phyloP scores from a whole-genome alignment of 2,888 invertebrate species.

The Apoderus coryli region DNA sequence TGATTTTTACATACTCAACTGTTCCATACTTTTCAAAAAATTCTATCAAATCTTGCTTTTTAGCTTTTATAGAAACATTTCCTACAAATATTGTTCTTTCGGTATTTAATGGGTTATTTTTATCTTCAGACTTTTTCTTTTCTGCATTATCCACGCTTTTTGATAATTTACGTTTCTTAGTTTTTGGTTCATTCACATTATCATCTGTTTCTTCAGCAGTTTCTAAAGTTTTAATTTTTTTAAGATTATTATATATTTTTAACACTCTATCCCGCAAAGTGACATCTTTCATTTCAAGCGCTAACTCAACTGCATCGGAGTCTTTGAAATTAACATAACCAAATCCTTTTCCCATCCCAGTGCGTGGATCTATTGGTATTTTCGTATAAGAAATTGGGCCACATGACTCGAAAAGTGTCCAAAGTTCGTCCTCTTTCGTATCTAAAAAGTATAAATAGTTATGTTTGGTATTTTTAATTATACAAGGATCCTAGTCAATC shows the following conservation, averaged over 20 bases:
- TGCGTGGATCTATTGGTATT: constrained; percentile 49
- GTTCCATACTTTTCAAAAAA: constrained; percentile 51
- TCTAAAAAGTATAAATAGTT: constrained; percentile 34
- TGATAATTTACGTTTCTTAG: too few species aligned
- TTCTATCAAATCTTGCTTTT: constrained; percentile 42
- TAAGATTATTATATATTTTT: constrained; percentile 44
- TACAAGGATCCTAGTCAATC: too few species aligned
- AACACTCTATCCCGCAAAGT: constrained; percentile 43
- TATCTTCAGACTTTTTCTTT: constrained; percentile 16
- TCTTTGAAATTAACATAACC: constrained; percentile 62
- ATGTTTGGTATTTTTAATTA: constrained; percentile 8
- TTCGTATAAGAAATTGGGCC: constrained; percentile 57
- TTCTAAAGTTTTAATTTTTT: too few species aligned
- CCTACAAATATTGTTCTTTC: constrained; percentile 58
- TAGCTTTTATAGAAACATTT: constrained; percentile 48
- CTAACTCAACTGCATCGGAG: constrained; percentile 49
- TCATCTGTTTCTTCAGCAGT: constrained; percentile 10
- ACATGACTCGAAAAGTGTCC: constrained; percentile 52
- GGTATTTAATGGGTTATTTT: constrained; percentile 21
- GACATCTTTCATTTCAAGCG: constrained; percentile 46
- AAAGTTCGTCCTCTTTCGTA: constrained; percentile 51
- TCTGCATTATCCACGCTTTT: constrained; percentile 29
- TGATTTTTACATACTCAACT: constrained; percentile 51
- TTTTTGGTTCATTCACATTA: too few species aligned
- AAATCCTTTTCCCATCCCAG: constrained; percentile 62